Base-by-base conservation (phyloP, 2,888 invertebrate species). In the Eucriotettix oculatus region DNA sequence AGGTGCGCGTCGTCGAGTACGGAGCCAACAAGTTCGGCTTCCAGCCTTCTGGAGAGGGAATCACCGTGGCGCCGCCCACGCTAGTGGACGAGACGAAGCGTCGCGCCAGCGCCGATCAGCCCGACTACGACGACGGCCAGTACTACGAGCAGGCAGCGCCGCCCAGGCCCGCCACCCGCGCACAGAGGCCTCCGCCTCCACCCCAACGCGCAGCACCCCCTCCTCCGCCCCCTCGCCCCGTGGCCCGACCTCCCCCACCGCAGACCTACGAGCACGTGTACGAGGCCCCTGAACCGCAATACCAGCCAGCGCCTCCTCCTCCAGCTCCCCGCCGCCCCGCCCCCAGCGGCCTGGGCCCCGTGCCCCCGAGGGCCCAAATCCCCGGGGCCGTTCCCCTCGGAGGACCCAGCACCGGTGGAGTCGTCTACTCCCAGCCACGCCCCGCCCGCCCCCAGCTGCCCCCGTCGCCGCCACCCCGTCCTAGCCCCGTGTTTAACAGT, bases 11-110 rank as follows among this genome's bases (percentile, higher is more conserved):
- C 1, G 84, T 91, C 29, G 91, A 92, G 70, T 93, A 93, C 70
- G 91, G 91, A 10, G 91, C 91, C 48, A 87, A 90, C 73, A 87
- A 87, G 72, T 87, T 83, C 69, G 91, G 91, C 0, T 91, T 91
- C 79, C 88, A 88, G 71, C 91, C 91, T 0, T 79, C 86, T 1
- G 90, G 90, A 1, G 90, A 90, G 69, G 90, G 90, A 52, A 90
- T 91, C 71, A 89, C 89, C 0, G 90, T 90, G 1, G 76, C 76
- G 0, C 75, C 76, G 0, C 75, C 76, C 9, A 76, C 75, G 0
- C 66, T 76, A 10, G 70, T 74, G 0, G 76, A 76, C 64, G 76
- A 76, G 61, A 74, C 74, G 9, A 58, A 56, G 16, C 58, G 59
- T 10, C 29, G 59, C n/a, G 17, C 29, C 14, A n/a, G 52, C 14